phyloP scores from a whole-genome alignment of 64 coral and sea anemone genomes.

The Platygyra sinensis region DNA sequence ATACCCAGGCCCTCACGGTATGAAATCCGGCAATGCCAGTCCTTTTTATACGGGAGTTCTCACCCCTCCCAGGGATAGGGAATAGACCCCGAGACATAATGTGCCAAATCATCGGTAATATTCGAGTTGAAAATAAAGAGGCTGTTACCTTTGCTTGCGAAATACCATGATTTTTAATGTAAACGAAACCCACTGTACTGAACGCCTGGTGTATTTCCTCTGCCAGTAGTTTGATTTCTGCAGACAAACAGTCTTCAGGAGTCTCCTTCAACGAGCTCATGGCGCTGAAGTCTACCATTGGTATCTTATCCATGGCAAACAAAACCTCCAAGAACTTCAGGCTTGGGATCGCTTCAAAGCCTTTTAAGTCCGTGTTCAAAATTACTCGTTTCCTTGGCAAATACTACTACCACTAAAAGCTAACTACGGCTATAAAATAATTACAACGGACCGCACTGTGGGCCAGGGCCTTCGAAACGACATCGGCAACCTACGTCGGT shows the following conservation, averaged over 20 bases:
- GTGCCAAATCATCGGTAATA: neutral
- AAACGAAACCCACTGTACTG: constrained; percentile 49
- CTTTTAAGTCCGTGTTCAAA: neutral
- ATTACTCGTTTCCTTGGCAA: no score
- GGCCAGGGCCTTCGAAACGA: no score
- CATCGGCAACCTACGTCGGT: no score
- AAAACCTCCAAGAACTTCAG: neutral
- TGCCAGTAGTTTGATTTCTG: neutral
- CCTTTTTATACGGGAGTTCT: no score
- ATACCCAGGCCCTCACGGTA: no score
- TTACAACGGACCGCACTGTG: no score
- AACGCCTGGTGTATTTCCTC: constrained; percentile 46
- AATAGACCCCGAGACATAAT: neutral
- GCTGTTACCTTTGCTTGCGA: constrained; percentile 18
- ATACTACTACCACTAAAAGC: no score
- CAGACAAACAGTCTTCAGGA: neutral
- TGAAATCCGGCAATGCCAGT: no score
- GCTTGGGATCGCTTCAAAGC: neutral
- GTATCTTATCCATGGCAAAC: neutral
- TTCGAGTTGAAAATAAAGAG: neutral
- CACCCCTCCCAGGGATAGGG: no score
- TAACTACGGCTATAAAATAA: no score
- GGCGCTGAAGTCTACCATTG: constrained; percentile 11
- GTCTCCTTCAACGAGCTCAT: neutral
- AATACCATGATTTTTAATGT: constrained; percentile 61